Conservation (phyloP, 2,113 vertebrate genomes). For the Synchiropus splendidus region DNA sequence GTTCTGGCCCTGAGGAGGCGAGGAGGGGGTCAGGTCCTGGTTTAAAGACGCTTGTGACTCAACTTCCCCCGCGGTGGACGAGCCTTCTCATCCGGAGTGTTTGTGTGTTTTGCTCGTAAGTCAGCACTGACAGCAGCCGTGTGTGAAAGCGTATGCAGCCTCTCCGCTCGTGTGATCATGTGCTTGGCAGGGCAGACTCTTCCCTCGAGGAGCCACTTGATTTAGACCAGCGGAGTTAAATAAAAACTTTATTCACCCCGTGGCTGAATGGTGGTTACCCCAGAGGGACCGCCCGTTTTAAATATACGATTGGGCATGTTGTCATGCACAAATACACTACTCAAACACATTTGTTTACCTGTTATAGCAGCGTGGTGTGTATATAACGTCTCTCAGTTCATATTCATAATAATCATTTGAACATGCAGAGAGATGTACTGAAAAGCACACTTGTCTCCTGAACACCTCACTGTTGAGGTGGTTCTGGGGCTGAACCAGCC, state of each 20-base stretch:
- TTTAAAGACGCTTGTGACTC: constrained; percentile 6
- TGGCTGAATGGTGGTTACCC: constrained; percentile 33
- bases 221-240: constrained; percentile 36
- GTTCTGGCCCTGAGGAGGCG: constrained; percentile 6
- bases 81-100: not conserved
- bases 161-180: constrained; percentile 33
- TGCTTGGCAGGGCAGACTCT: constrained; percentile 25
- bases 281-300: constrained; percentile 25
- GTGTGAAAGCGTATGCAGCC: constrained; percentile 9
- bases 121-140: constrained; percentile 4
- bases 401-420: too few relatives aligned
- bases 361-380: not conserved
- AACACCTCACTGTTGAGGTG: too few relatives aligned
- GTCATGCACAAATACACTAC: too few relatives aligned
- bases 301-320: constrained; percentile 28
- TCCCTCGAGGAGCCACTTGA: constrained; percentile 29
- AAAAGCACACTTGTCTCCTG: too few relatives aligned
- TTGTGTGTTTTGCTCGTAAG: constrained; percentile 8
- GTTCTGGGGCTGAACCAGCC: too few relatives aligned
- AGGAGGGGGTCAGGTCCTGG: constrained; percentile 2
- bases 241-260: constrained; percentile 34
- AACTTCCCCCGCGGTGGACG: too few relatives aligned
- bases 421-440: too few relatives aligned
- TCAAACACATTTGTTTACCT: not conserved
- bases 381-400: too few relatives aligned